Base-by-base conservation (phyloP, 2,113 vertebrate genomes). In the Pantherophis guttatus region DNA sequence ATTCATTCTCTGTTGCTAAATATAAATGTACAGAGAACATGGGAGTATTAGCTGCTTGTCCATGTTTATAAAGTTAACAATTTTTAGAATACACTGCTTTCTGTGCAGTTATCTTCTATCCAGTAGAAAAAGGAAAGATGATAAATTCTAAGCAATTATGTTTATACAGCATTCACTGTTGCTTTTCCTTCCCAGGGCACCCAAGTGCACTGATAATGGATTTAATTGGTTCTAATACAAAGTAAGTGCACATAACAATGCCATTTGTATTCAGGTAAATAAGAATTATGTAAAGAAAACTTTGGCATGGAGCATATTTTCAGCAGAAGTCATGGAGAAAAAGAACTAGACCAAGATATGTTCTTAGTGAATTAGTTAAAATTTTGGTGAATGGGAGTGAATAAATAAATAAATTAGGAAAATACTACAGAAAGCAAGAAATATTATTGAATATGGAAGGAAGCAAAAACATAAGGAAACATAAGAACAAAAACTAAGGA, bases 1-100 rank as follows among this genome's bases (percentile, higher is more conserved):
- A 88, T 91, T 93, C 90, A 91, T 44, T 54, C 39, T 93, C 53
- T 39, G 26, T 91, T 86, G 3, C 59, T 55, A 58, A 26, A 87
- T 54, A 62, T 50, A 90, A 81, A 29, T 0, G 0, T 57, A 65
- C 2, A 8, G 1, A 54, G 23, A 75, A 29, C 1, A 21, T 52
- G 0, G 0, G 65, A 17, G 21, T 0, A 33, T 1, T 13, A 88
- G 26, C 9, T 70, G 2, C 7, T 87, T 52, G 44, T 75, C 1
- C 50, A 1, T 21, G 23, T 90, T 8, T 52, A 50, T n/a, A 12
- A 57, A 92, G 91, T 53, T 91, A 0, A 39, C 91, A 9, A 0
- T 91, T 26, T 75, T 50, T 90, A 89, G 86, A 70, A 86, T 90
- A 29, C 0, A n/a, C 2, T 54, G 0, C 7, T 33, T n/a, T 50